Evolutionary conservation across 2,113 vertebrate species (phyloP).

Genomic region (Stictonetta naevosa): DNA sequence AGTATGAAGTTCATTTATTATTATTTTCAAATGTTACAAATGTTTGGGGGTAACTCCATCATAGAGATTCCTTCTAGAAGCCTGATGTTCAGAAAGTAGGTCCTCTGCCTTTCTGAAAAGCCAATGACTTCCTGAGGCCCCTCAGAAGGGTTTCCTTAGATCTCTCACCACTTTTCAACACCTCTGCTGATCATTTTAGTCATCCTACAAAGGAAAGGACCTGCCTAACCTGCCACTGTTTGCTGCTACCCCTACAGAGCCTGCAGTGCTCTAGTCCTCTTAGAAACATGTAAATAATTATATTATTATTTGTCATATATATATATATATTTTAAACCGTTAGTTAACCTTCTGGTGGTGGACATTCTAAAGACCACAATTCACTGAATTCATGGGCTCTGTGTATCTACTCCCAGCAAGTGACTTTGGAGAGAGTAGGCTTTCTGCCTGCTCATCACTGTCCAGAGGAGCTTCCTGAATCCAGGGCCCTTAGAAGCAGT

Average conservation of each 20-base stretch:
- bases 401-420: background rate
- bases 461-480: background rate
- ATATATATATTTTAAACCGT: background rate
- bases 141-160: background rate
- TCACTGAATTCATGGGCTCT: background rate
- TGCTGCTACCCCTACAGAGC: background rate
- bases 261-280: conserved; percentile 11
- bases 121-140: background rate
- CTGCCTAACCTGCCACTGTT: background rate
- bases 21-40: background rate
- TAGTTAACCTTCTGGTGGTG: background rate
- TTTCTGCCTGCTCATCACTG: background rate
- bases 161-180: background rate
- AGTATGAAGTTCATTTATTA: background rate
- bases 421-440: background rate
- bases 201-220: background rate
- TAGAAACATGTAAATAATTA: conserved; percentile 7
- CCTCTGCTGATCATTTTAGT: background rate
- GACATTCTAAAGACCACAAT: background rate
- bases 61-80: background rate
- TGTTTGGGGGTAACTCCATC: background rate
- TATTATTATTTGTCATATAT: background rate
- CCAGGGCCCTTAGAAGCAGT: background rate
- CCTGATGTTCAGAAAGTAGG: background rate
- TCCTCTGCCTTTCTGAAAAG: background rate